These are phyloP conservation scores for Syndactyla subalaris DNA, from an alignment of 2,797 vertebrate genomes.

Conservation along the genomic window DNA sequence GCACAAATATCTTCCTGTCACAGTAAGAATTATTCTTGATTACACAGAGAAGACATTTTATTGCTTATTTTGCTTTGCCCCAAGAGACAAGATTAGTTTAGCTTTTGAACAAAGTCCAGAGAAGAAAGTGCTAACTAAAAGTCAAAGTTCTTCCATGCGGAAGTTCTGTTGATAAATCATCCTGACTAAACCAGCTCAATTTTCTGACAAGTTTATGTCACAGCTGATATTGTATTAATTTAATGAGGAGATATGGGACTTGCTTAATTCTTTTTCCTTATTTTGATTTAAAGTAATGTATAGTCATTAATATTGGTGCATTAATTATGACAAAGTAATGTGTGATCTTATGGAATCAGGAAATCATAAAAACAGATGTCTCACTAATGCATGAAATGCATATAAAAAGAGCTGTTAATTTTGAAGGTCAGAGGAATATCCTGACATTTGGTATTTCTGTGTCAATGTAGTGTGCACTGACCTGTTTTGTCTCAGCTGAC, in stretches of 20 bases:
- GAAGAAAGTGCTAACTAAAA: not conserved
- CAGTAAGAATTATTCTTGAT: not conserved
- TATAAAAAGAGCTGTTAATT: not conserved
- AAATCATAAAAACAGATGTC: not conserved
- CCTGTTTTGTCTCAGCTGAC: not conserved
- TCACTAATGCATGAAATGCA: not conserved
- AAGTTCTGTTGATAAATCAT: not conserved
- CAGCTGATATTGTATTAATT: not conserved
- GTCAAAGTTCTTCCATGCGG: not conserved
- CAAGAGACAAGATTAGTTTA: not conserved
- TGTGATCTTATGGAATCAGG: not conserved
- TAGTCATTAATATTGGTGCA: not conserved
- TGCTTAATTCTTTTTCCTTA: not conserved
- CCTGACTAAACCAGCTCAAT: not conserved
- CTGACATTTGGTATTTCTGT: not conserved
- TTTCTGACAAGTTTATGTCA: not conserved
- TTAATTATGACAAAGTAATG: not conserved
- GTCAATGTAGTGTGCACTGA: rapidly evolving
- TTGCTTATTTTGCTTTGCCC: constrained; percentile 2
- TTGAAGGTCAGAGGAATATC: not conserved
- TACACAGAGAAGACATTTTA: not conserved
- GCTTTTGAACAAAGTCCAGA: constrained; percentile 15
- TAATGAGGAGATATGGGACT: not conserved
- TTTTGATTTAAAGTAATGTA: not conserved
- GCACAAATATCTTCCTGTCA: not conserved